Evolutionary conservation across 2,888 invertebrate species (phyloP).

Genomic region (Mythimna ferrago): DNA sequence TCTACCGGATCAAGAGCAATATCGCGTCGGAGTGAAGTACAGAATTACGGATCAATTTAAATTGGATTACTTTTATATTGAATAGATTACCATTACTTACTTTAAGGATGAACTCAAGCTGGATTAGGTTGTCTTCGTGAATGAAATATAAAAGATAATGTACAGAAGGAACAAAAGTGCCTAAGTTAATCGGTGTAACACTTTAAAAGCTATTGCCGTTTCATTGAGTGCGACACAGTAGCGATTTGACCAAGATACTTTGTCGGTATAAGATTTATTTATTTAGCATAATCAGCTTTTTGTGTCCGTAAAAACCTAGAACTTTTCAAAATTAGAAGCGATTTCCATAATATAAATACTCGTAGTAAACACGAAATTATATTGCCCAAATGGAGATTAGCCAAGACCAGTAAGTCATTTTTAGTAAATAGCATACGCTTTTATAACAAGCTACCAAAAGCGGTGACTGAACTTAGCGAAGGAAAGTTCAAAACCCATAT

Average conservation of each 20-base stretch:
- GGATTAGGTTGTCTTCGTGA: conserved; percentile 2
- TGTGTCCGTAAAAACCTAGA: too few relatives aligned
- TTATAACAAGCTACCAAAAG: too few relatives aligned
- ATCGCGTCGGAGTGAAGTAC: not conserved
- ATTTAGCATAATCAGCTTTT: too few relatives aligned
- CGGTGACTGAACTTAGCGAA: too few relatives aligned
- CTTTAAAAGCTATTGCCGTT: not conserved
- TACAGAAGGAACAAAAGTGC: not conserved
- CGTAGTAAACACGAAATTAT: too few relatives aligned
- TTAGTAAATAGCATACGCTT: too few relatives aligned
- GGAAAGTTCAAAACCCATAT: too few relatives aligned
- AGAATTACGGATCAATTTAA: conserved; percentile 5
- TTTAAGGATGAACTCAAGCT: not conserved
- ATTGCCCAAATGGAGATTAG: too few relatives aligned
- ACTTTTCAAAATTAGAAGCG: too few relatives aligned
- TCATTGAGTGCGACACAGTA: not conserved
- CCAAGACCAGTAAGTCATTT: too few relatives aligned
- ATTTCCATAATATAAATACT: too few relatives aligned
- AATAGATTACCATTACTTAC: conserved; percentile 10
- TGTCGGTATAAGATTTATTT: not conserved
- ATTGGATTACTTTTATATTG: conserved; percentile 7
- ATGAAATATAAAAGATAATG: conserved; percentile 12
- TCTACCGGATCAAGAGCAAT: not conserved
- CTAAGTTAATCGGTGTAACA: conserved; percentile 12
- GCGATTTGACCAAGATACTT: not conserved